Conservation (phyloP, 2,113 vertebrate genomes). For the Pseudorhombus dupliciocellatus region DNA sequence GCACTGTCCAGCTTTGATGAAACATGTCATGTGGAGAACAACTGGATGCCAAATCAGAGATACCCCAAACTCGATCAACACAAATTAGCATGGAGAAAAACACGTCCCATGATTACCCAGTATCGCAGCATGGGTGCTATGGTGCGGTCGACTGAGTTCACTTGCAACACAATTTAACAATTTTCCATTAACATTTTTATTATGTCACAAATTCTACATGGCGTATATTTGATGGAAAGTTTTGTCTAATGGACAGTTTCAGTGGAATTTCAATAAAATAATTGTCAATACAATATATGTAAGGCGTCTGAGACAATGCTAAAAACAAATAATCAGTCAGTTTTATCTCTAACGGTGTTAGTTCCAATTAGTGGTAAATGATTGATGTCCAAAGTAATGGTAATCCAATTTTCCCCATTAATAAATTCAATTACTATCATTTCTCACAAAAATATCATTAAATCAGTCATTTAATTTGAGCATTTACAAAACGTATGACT, state of each 20-base stretch:
- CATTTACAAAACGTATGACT: not conserved
- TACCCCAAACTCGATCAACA: slow-evolving; percentile 53
- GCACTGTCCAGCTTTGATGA: slow-evolving; percentile 46
- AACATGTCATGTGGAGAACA: slow-evolving; percentile 24
- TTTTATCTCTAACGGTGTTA: not conserved
- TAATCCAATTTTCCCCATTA: not conserved
- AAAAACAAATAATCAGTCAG: not conserved
- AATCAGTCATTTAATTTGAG: not conserved
- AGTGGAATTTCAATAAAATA: not conserved
- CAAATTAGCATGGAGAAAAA: slow-evolving; percentile 31
- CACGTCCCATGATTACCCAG: slow-evolving; percentile 15
- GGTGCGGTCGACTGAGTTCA: not conserved
- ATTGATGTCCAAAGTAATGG: not conserved
- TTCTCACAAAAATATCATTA: not conserved
- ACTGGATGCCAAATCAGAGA: slow-evolving; percentile 32
- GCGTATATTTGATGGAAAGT: not conserved
- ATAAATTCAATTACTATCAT: not conserved
- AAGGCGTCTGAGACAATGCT: too few relatives aligned
- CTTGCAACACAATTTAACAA: not conserved
- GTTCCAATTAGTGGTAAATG: not conserved
- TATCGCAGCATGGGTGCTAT: not conserved
- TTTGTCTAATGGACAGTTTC: not conserved
- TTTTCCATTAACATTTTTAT: not conserved
- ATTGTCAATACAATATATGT: too few relatives aligned
- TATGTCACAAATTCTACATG: not conserved